Evolutionary conservation across 1,140 invertebrate species (phyloP).

Genomic region (Bombus affinis): DNA sequence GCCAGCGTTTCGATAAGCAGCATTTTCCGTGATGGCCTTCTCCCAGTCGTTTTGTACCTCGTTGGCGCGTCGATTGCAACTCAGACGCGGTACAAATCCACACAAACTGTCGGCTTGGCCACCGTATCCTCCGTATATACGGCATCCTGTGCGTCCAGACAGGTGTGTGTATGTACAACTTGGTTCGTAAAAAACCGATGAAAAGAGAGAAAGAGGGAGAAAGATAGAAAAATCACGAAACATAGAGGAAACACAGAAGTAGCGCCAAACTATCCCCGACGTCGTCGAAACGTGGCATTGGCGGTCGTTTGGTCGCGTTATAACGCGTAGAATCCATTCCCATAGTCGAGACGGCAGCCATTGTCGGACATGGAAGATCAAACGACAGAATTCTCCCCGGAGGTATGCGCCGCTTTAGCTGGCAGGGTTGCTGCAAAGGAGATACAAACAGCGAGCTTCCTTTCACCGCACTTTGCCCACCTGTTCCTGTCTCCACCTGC

Average conservation of each 20-base stretch:
- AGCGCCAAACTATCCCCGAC: not conserved
- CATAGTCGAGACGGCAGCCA: constrained; percentile 42
- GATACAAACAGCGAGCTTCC: constrained; percentile 58
- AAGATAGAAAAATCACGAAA: too few relatives aligned
- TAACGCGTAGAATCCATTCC: constrained; percentile 44
- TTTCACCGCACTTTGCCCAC: constrained; percentile 51
- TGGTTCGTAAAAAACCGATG: not conserved
- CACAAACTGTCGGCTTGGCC: not conserved
- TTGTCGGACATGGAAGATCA: constrained; percentile 65
- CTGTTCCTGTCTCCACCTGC: constrained; percentile 60
- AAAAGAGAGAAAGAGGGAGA: not conserved
- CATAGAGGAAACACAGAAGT: too few relatives aligned
- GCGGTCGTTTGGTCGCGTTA: constrained; percentile 51
- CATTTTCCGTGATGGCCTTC: not conserved
- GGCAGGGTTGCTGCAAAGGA: constrained; percentile 54
- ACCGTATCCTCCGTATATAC: not conserved
- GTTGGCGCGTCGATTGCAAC: not conserved
- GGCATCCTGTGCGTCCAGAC: not conserved
- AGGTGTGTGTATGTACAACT: not conserved
- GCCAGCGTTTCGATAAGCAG: not conserved
- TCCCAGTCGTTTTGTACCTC: not conserved
- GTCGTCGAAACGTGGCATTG: constrained; percentile 34
- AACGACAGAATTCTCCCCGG: constrained; percentile 65
- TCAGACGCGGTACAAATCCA: not conserved
- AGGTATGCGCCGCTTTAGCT: constrained; percentile 60